phyloP scores from a whole-genome alignment of 2,113 vertebrate species.

The Glaucomys volans region DNA sequence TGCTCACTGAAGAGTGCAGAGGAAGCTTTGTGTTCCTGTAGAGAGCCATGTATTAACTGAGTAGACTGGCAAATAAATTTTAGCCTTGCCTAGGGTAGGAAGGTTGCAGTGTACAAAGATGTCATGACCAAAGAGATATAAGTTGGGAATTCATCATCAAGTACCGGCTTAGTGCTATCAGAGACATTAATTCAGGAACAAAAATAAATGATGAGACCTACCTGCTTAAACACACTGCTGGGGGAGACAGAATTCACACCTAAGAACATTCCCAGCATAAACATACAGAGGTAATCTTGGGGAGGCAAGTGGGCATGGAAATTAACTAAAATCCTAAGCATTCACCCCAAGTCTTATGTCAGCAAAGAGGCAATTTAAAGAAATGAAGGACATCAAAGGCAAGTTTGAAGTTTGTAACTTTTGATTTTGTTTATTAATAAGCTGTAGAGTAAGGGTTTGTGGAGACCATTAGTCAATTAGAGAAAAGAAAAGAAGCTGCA shows the following conservation, averaged over 20 bases:
- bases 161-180: neutral
- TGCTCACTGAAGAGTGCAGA: neutral
- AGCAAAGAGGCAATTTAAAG: neutral
- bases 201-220: neutral
- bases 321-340: neutral
- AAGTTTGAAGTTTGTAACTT: neutral
- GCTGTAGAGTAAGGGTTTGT: neutral
- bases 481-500: neutral
- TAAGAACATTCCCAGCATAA: neutral
- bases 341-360: neutral
- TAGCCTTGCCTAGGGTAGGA: neutral
- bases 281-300: neutral
- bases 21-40: too few relatives aligned
- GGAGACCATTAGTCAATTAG: neutral
- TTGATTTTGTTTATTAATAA: neutral
- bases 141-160: neutral
- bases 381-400: neutral
- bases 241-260: neutral
- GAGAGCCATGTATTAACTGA: neutral
- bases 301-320: neutral
- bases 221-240: neutral
- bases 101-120: neutral
- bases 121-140: neutral
- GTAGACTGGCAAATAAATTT: neutral
- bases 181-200: neutral